Percentiles rank a stretch among this genome's conserved stretches.
Conservation (phyloP, 2,113 vertebrate genomes). For the Melanostigma gelatinosum region DNA sequence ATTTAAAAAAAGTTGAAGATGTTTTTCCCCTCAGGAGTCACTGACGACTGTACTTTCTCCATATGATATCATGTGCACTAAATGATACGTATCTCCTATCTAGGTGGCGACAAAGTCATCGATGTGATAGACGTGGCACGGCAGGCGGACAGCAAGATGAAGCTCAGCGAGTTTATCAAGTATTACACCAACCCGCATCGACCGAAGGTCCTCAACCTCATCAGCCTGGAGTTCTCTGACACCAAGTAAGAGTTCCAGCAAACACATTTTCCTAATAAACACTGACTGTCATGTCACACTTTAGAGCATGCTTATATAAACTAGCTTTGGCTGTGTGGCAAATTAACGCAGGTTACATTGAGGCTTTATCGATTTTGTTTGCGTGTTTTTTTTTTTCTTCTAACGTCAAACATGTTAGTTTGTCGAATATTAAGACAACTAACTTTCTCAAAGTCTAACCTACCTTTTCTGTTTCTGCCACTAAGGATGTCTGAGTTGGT, state of each 20-base stretch:
- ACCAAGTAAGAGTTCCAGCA: slow-evolving; percentile 87
- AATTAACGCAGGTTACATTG: background rate
- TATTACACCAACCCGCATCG: slow-evolving; percentile 92
- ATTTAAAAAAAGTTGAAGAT: slow-evolving; percentile 51
- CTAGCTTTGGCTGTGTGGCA: background rate
- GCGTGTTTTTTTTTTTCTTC: too few species aligned
- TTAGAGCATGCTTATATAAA: background rate
- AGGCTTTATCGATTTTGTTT: background rate
- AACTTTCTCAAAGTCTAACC: background rate
- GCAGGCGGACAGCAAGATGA: slow-evolving; percentile 99
- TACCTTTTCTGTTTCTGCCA: background rate
- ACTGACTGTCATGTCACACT: background rate
- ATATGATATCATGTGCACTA: background rate
- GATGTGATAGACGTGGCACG: slow-evolving; percentile 99
- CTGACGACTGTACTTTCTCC: background rate
- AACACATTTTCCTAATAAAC: background rate
- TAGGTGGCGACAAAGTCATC: slow-evolving; percentile 96
- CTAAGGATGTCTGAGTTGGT: slow-evolving; percentile 96
- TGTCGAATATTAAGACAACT: background rate
- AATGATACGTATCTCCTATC: background rate
- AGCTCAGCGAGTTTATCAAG: slow-evolving; percentile 94
- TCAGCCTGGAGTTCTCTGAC: slow-evolving; percentile 99
- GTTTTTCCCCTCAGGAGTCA: background rate
- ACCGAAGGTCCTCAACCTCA: slow-evolving; percentile 98
- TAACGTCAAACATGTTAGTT: too few species aligned